Base-by-base conservation (phyloP, 2,888 invertebrate species). In the Caenorhabditis sinica region DNA sequence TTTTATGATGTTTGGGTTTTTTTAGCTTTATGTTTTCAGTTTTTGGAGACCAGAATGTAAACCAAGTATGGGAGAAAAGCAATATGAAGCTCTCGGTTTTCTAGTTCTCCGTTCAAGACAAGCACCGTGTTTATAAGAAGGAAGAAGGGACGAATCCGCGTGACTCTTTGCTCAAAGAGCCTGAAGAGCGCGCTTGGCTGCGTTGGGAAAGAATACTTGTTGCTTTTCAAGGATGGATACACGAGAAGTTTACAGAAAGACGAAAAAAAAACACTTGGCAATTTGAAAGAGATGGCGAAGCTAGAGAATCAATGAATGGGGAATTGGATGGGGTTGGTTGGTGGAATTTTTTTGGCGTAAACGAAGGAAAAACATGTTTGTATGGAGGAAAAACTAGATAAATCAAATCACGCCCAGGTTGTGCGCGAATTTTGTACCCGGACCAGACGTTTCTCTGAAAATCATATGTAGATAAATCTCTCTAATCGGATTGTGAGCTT, bases 101-200 rank as follows among this genome's bases (percentile, higher is more conserved):
- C 43, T 17, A 36, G 49, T 49, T 8, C 49, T 49, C 15, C 45
- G 68, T 76, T 58, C 49, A 76, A 66, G 65, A 74, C 53, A 25
- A 53, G 65, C 56, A 56, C 56, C 56, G 73, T 73, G 73, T 73
- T 73, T 73, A 73, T 73, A 51, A 73, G 73, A 51, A 30, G 30
- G 45, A 28, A n/a, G 61, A 20, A 36, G 25, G 11, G 60, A 49
- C 28, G 58, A 45, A 69, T 60, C 61, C 76, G 49, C 76, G 68
- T 76, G 76, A 76, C 76, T 76, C 58, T 60, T 58, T 68, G 68
- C 76, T 36, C 68, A 11, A 33, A 20, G 49, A 28, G 43, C 71
- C 25, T 43, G 3, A 43, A 4, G 2, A 40, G 65, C 75, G 36
- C 75, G 65, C 65, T 65, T 53, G 25, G 53, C 25, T 65, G 63